phyloP scores from a whole-genome alignment of 2,113 vertebrate species.

The Chlorodrepanis virens region DNA sequence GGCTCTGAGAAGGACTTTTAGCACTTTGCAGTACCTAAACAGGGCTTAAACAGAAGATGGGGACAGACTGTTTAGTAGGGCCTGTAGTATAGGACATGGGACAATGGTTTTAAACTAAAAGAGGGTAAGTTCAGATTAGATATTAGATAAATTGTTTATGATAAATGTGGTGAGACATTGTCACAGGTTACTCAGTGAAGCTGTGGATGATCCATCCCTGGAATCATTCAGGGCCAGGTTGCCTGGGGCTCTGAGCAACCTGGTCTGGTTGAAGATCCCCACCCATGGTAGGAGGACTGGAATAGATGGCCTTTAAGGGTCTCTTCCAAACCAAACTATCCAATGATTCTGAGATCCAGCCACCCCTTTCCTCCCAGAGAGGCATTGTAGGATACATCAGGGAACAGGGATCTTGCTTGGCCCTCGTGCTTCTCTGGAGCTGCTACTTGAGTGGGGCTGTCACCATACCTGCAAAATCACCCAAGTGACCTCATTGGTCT shows the following conservation, averaged over 20 bases:
- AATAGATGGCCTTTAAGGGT: not conserved
- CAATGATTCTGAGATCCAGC: not conserved
- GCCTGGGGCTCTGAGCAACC: not conserved
- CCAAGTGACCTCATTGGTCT: not conserved
- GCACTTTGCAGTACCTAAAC: not conserved
- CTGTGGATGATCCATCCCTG: not conserved
- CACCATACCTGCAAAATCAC: fast-evolving
- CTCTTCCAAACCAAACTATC: not conserved
- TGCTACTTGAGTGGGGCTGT: not conserved
- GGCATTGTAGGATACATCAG: fast-evolving
- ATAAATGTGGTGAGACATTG: not conserved
- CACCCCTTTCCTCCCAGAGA: not conserved
- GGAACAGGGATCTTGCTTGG: not conserved
- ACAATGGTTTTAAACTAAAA: not conserved
- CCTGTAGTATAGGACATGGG: too few relatives aligned
- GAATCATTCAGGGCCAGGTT: not conserved
- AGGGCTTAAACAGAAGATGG: not conserved
- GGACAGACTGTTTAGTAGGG: not conserved
- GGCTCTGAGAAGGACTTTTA: not conserved
- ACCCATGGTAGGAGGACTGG: not conserved
- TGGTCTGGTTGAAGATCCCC: not conserved
- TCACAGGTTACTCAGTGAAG: not conserved
- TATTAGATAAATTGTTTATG: not conserved
- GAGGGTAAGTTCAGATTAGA: not conserved
- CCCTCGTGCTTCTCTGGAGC: not conserved